These are phyloP conservation scores for Sminthopsis crassicaudata DNA, from an alignment of 2,113 vertebrate genomes.

Conservation along the genomic window DNA sequence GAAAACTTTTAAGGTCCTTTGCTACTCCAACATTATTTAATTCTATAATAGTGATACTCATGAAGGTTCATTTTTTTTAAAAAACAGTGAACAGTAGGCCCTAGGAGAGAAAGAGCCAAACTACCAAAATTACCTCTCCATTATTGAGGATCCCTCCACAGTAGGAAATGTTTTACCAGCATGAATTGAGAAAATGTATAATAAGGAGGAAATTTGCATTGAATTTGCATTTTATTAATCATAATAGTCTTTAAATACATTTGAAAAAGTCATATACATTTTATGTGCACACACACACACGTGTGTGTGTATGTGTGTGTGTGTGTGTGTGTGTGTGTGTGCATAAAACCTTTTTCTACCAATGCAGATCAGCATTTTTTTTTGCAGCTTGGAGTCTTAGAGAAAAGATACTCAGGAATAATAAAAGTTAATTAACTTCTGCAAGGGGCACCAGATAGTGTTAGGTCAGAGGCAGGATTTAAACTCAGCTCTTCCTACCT, in stretches of 20 bases:
- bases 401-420: neutral
- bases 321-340: neutral
- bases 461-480: neutral
- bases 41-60: neutral
- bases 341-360: neutral
- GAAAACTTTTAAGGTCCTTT: neutral
- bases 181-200: neutral
- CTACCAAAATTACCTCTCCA: neutral
- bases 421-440: neutral
- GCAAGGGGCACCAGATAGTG: neutral
- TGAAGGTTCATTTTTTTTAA: neutral
- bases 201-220: neutral
- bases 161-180: neutral
- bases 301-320: neutral
- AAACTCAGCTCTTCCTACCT: neutral
- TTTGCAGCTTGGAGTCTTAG: neutral
- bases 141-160: neutral
- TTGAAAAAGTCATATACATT: neutral
- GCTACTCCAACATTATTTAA: neutral
- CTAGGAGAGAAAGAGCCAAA: neutral
- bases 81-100: neutral
- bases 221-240: neutral
- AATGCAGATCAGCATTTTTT: neutral
- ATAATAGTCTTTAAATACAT: neutral
- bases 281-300: too few species aligned